These are phyloP conservation scores for Hypselothyrea guttata DNA, from an alignment of 2,888 invertebrate species.

Conservation along the genomic window DNA sequence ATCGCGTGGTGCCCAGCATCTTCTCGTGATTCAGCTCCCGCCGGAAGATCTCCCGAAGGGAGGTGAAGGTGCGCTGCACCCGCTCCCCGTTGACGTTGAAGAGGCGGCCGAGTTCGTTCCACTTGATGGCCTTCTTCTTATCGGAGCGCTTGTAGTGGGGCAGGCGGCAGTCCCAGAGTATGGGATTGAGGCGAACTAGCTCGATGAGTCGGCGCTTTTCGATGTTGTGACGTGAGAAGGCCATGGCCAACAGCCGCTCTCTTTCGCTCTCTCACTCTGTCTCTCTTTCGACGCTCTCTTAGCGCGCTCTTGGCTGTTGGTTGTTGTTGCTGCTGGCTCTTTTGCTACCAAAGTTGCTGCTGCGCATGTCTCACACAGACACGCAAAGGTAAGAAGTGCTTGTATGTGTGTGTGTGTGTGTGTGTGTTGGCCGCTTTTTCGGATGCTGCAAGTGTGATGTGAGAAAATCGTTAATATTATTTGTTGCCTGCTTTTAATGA, in stretches of 20 bases:
- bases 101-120: conserved; percentile 80
- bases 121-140: conserved; percentile 80
- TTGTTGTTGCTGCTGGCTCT: conserved; percentile 36
- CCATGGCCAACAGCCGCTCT: conserved; percentile 57
- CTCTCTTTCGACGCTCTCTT: conserved; percentile 30
- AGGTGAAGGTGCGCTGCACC: conserved; percentile 80
- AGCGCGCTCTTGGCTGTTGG: conserved; percentile 29
- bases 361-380: conserved; percentile 72
- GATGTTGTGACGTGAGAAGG: conserved; percentile 81
- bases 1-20: conserved; percentile 75
- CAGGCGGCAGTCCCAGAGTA: conserved; percentile 80
- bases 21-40: conserved; percentile 80
- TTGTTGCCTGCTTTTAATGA: conserved; percentile 36
- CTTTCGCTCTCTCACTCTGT: background rate
- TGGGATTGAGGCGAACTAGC: conserved; percentile 80
- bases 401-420: conserved; percentile 17
- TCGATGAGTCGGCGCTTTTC: conserved; percentile 81
- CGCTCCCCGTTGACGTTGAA: conserved; percentile 80
- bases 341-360: conserved; percentile 52
- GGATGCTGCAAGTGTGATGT: conserved; percentile 66
- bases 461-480: conserved; percentile 72
- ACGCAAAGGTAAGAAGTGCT: background rate
- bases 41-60: conserved; percentile 79
- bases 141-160: conserved; percentile 81
- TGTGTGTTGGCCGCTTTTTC: conserved; percentile 44